Evolutionary conservation across 2,797 vertebrate species (phyloP), one percentile per base, ranked within the genome.

Genomic region (Forpus xanthops): DNA sequence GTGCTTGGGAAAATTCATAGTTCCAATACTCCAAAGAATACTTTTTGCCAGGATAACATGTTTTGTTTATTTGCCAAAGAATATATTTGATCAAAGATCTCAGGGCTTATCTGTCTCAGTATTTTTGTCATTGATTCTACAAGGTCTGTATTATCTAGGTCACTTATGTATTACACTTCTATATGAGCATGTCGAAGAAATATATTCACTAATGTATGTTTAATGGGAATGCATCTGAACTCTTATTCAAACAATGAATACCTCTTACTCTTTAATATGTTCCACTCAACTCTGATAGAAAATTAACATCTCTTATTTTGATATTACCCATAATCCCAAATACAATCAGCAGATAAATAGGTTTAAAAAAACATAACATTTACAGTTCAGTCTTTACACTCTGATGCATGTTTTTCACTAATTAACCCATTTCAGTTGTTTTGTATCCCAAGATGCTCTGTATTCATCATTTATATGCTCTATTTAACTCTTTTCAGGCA

Each of bases 371-470:
- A 2, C 1, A 2, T 37, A 82, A 50, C 49, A 15, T 87, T 91
- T 94, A 74, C 45, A 82, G 56, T 91, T 92, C 28, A 90, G 50
- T n/a, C 97, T 95, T 97, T 97, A 94, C 94, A 44, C 20, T 74
- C 62, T 53, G 41, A 89, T 97, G 97, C 97, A 95, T 98, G 98
- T 97, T 98, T 97, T 97, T 97, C 97, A 80, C 87, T 98, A 98
- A 98, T 98, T 98, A 98, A 98, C 97, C 96, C 94, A 97, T 98
- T 98, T 98, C 97, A 80, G 44, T 75, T 91, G 61, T 85, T 94
- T 86, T 76, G 62, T 97, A 96, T 98, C 92, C 92, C 96, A 94
- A 95, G 96, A 96, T 96, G 87, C 96, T 96, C 85, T 89, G 87
- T 95, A 97, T 98, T 89, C 98, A 97, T 97, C 97, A 92, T 97